Evolutionary conservation across 2,888 invertebrate species (phyloP), one percentile per base, ranked within the genome.

Genomic region (Phengaris arion): DNA sequence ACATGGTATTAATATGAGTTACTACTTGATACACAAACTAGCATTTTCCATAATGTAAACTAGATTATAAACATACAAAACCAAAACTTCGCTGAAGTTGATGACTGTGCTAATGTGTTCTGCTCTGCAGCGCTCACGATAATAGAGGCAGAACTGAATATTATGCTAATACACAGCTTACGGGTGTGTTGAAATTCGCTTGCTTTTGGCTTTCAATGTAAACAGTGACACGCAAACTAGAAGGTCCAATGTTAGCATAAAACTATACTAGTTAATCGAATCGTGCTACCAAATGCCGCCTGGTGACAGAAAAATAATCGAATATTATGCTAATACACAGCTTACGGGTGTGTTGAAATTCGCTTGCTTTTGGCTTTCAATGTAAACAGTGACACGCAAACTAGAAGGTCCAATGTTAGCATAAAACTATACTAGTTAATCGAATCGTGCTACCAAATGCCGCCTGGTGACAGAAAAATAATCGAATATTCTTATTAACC

Each of bases 131-230:
- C 45, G 64, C 55, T 6, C 35, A 35, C 64, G 64, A 64, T 64
- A 64, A 64, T 64, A 64, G 64, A 22, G 12, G 35, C 13, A 64
- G 35, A 45, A 64, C 35, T 64, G 64, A 64, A 64, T 64, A 64
- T 64, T 45, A 64, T 64, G 64, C 64, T 64, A 64, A 45, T 64
- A 35, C 13, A 64, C 12, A 64, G 64, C 64, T 64, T 35, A 64
- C 64, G 12, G 10, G 59, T 57, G 59, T 22, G 64, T 35, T 55
- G 12, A 64, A 64, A 64, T 64, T 64, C 15, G 64, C 64, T 64
- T 64, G 64, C 35, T 64, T 45, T 45, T 64, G 35, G 64, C 64
- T 64, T 64, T 35, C 35, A 35, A 12, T 64, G 64, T 45, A 64
- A 64, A 64, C 64, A 64, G 6, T 35, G 10, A 9, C 52, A 52